A percentile compares a stretch with the other conserved stretches of the same genome.
These are phyloP conservation scores for Diarsia dahlii DNA, from an alignment of 2,888 invertebrate genomes.

Conservation along the genomic window DNA sequence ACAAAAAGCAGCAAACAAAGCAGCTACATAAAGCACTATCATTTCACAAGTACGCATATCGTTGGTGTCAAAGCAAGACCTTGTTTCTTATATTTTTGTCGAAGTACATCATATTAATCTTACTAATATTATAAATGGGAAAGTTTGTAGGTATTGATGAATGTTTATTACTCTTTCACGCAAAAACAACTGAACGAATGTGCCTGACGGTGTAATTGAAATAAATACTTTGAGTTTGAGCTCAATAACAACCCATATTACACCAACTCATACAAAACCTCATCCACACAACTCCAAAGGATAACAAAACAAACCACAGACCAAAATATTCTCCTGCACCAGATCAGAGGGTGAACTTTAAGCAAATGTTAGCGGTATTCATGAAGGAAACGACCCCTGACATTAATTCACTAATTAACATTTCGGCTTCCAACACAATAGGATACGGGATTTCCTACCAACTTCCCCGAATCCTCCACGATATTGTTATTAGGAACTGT, in stretches of 20 bases:
- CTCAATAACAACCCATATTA: neutral
- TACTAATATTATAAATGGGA: no score
- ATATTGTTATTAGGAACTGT: slow-evolving; percentile 70
- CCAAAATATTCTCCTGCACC: slow-evolving; percentile 28
- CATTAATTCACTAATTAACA: slow-evolving; percentile 84
- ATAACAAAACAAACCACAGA: slow-evolving; percentile 20
- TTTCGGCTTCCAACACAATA: slow-evolving; percentile 77
- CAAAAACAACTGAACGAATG: no score
- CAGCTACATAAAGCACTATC: neutral
- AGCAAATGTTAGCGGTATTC: slow-evolving; percentile 70
- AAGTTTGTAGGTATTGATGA: no score
- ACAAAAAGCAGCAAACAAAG: no score
- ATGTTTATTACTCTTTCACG: no score
- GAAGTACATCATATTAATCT: no score
- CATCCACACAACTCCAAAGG: neutral
- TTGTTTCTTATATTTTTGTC: neutral
- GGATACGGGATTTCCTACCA: slow-evolving; percentile 80
- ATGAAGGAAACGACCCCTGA: slow-evolving; percentile 75
- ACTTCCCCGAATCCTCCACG: slow-evolving; percentile 70
- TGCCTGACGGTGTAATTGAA: no score
- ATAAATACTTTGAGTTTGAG: no score
- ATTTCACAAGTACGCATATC: neutral
- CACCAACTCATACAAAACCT: neutral
- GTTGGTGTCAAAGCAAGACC: neutral
- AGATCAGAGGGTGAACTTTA: slow-evolving; percentile 49